Conservation (phyloP, 2,113 vertebrate species). For the Eublepharis macularius region DNA sequence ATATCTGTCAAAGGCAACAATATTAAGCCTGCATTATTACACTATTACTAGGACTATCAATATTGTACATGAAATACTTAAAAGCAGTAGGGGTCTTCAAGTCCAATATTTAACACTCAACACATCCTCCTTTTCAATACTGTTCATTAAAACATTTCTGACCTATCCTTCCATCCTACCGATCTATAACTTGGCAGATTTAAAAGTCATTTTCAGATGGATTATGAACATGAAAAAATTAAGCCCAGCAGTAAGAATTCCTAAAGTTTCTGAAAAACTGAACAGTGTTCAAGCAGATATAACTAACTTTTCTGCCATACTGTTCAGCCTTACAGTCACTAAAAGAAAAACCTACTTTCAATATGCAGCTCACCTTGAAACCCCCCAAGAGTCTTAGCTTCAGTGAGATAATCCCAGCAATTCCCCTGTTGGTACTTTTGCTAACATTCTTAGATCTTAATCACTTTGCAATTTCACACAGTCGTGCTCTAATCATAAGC, state of each 20-base stretch:
- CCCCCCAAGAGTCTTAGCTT: neutral
- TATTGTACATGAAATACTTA: neutral
- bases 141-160: no score
- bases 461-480: constrained; percentile 1
- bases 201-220: neutral
- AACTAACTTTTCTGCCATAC: neutral
- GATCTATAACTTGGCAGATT: no score
- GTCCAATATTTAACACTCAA: neutral
- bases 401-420: neutral
- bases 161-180: no score
- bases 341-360: neutral
- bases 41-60: neutral
- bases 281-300: neutral
- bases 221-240: neutral
- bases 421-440: neutral
- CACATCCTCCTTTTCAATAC: neutral
- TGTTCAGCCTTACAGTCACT: neutral
- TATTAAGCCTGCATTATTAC: neutral
- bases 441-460: constrained; percentile 6
- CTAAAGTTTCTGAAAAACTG: neutral
- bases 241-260: neutral
- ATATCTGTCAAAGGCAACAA: neutral
- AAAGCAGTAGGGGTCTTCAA: neutral
- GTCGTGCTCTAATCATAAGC: constrained; percentile 16
- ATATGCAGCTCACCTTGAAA: neutral